These are phyloP conservation scores for Drosophila paranaensis DNA, from an alignment of 2,888 invertebrate genomes.

Conservation along the genomic window DNA sequence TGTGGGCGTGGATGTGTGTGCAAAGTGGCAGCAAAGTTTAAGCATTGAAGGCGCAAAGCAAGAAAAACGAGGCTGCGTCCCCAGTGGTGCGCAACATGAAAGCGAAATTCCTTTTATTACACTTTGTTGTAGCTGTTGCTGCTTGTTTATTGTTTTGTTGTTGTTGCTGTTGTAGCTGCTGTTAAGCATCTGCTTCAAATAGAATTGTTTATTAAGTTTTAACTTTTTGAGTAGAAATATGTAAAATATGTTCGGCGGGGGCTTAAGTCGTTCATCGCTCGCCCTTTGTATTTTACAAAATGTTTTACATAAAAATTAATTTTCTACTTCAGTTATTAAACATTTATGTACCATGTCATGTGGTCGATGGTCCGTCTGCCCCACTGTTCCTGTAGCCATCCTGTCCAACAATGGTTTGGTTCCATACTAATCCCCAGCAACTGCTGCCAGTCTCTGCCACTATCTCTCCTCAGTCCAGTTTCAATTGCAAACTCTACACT, in stretches of 20 bases:
- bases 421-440: constrained; percentile 62
- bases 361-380: constrained; percentile 20
- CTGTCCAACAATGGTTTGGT: constrained; percentile 14
- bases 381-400: neutral
- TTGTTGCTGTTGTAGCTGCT: constrained; percentile 36
- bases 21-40: constrained; percentile 58
- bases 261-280: constrained; percentile 1
- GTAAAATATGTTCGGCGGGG: constrained; percentile 74
- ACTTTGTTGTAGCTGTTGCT: constrained; percentile 41
- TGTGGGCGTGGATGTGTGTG: constrained; percentile 6
- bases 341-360: constrained; percentile 44
- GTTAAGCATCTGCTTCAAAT: constrained; percentile 70
- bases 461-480: constrained; percentile 5
- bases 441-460: constrained; percentile 7
- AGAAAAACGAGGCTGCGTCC: constrained; percentile 29
- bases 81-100: constrained; percentile 67
- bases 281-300: constrained; percentile 36
- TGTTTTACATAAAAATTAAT: constrained; percentile 60
- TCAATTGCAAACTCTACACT: constrained; percentile 41
- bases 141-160: constrained; percentile 19
- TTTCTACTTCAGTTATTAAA: constrained; percentile 69
- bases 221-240: constrained; percentile 66
- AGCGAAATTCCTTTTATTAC: constrained; percentile 77
- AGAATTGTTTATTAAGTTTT: constrained; percentile 77
- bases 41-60: constrained; percentile 30